Evolutionary conservation across 2,888 invertebrate species (phyloP).

Genomic region (Philaethria dido): DNA sequence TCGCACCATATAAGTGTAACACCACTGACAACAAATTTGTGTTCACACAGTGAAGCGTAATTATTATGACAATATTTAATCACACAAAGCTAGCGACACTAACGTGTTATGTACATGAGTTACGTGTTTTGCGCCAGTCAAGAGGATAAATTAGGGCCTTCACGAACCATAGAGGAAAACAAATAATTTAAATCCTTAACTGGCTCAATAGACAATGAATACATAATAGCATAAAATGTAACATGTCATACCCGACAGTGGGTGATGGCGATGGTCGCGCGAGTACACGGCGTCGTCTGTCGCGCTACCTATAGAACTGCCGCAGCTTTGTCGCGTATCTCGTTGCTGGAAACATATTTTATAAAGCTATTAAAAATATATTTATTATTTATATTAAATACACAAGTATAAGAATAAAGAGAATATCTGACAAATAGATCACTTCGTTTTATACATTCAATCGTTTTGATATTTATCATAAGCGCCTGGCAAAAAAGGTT

Average conservation of each 20-base stretch:
- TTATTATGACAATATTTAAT: conserved; percentile 19
- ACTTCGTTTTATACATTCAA: no score
- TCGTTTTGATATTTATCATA: no score
- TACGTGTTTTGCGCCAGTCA: background rate
- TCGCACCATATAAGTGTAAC: conserved; percentile 3
- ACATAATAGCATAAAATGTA: background rate
- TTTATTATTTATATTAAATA: background rate
- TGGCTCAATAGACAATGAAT: background rate
- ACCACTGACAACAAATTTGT: conserved; percentile 7
- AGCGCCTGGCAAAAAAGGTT: no score
- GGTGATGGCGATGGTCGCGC: conserved; percentile 69
- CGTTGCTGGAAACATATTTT: conserved; percentile 54
- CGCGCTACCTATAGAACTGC: conserved; percentile 75
- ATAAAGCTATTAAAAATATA: background rate
- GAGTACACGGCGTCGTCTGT: conserved; percentile 75
- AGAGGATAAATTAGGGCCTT: background rate
- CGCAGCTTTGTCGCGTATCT: conserved; percentile 75
- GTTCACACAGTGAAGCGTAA: conserved; percentile 19
- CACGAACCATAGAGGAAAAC: background rate
- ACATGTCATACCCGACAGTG: conserved; percentile 64
- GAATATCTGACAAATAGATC: no score
- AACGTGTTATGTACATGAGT: background rate
- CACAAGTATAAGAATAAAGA: no score
- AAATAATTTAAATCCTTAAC: background rate
- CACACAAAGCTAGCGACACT: conserved; percentile 28